Conservation (phyloP, 2,113 vertebrate species). For the Synodontis membranacea region DNA sequence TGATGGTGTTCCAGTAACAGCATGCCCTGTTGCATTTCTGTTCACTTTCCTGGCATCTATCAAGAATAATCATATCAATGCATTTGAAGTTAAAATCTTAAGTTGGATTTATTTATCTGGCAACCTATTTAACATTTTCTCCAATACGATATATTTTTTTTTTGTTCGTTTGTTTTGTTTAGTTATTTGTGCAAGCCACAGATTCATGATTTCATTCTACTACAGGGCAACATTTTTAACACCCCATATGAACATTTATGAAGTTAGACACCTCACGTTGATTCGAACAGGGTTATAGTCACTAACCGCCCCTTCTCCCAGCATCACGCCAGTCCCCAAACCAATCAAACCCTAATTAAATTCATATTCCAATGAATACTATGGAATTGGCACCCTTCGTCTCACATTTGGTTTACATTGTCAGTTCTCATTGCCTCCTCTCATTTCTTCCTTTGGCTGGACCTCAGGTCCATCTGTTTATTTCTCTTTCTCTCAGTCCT, state of each 20-base stretch:
- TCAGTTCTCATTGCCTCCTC: constrained; percentile 69
- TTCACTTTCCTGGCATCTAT: not conserved
- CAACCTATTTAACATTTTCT: not conserved
- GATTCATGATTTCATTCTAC: not conserved
- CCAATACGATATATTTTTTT: not conserved
- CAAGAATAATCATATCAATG: not conserved
- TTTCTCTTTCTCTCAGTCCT: constrained; percentile 61
- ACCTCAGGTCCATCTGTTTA: constrained; percentile 70
- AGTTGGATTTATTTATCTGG: not conserved
- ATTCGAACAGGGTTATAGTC: constrained; percentile 58
- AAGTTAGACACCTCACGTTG: constrained; percentile 28
- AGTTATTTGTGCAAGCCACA: not conserved
- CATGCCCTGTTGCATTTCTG: not conserved
- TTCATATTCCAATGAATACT: constrained; percentile 67
- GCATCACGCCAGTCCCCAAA: constrained; percentile 72
- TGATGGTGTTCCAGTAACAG: not conserved
- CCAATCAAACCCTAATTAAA: constrained; percentile 70
- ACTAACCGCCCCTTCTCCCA: constrained; percentile 62
- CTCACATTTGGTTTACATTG: constrained; percentile 64
- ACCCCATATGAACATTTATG: not conserved
- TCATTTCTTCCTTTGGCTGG: constrained; percentile 76
- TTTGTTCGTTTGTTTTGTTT: not conserved
- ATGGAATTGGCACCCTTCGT: constrained; percentile 70
- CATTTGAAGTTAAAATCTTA: not conserved
- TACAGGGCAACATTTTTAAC: not conserved